These are phyloP conservation scores for Anthoptus insignis DNA, from an alignment of 2,888 invertebrate genomes.

Conservation along the genomic window DNA sequence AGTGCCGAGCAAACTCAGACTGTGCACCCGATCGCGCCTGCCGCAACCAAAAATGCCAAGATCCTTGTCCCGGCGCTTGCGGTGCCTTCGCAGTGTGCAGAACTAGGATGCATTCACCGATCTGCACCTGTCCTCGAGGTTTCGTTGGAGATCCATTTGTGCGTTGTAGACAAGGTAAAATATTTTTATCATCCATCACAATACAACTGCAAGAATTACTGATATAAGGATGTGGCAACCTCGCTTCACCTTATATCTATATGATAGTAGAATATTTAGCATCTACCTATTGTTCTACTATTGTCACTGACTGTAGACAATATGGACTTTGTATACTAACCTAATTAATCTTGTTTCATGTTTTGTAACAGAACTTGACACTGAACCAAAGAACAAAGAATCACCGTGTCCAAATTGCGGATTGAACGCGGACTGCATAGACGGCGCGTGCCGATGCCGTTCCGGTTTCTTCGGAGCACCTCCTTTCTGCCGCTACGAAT, in stretches of 20 bases:
- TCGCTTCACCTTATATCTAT: no score
- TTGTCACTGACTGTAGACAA: no score
- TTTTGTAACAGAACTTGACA: constrained; percentile 60
- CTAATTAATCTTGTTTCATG: constrained; percentile 41
- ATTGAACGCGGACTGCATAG: constrained; percentile 91
- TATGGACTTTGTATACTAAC: no score
- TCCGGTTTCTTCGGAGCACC: constrained; percentile 90
- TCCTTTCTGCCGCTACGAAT: constrained; percentile 92
- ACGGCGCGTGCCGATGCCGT: constrained; percentile 90
- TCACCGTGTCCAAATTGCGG: constrained; percentile 91
- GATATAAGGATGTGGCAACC: no score
- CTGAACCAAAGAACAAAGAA: constrained; percentile 74
- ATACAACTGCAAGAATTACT: no score
- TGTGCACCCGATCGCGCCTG: constrained; percentile 89
- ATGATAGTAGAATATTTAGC: no score
- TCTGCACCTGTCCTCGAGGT: constrained; percentile 90
- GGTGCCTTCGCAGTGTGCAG: constrained; percentile 91
- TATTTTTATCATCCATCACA: neutral
- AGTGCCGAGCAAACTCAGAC: no score
- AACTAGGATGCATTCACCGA: constrained; percentile 92
- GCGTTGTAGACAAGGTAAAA: constrained; percentile 88
- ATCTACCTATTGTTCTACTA: no score
- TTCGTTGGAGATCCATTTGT: constrained; percentile 93
- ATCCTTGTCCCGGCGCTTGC: constrained; percentile 93
- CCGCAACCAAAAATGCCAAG: constrained; percentile 88